Base-by-base conservation (phyloP, 2,113 vertebrate genomes). In the Pteronura brasiliensis region DNA sequence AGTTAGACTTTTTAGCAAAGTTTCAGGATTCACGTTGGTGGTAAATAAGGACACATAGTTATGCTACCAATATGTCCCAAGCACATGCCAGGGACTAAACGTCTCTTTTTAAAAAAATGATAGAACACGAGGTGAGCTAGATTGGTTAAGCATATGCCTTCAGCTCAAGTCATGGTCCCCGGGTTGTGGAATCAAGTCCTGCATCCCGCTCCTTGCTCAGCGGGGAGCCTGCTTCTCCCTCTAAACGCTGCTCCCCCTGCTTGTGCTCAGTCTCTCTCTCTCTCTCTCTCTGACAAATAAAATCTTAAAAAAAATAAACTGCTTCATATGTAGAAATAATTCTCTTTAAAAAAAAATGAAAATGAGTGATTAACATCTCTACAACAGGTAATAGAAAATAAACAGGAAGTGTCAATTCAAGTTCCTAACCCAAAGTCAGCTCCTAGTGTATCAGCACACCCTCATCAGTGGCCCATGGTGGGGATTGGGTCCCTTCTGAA, bases 1-100 rank as follows among this genome's bases (percentile, higher is more conserved):
- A 65, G 52, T 94, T 93, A 89, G 96, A 92, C 92, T 95, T 89
- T 89, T 88, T 74, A 85, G 34, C 57, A 8, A 92, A 96, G 71
- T 97, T 95, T 92, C 72, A 52, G 25, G 90, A 63, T 85, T 95
- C 57, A 12, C 34, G 13, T 49, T 88, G 74, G 61, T 52, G 6
- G 57, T 96, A 69, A 85, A 77, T 71, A 92, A 88, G 93, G n/a
- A 23, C 69, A 72, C 29, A 9, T 59, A 82, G n/a, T 83, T 80
- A 67, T 34, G 61, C 49, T 82, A 52, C 36, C 59, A 44, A 29
- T 49, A 29, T 71, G 59, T 82, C 93, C 36, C 49, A 77, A 39
- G n/a, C 76, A 57, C 31, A 42, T 77, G 59, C 86, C 77, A 74
- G 55, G 55, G 29, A 67, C 77, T 61, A 93, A 96, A 85, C 77